These are phyloP conservation scores for Pachypeltis micranthus DNA, from an alignment of 1,140 invertebrate genomes.

Conservation along the genomic window DNA sequence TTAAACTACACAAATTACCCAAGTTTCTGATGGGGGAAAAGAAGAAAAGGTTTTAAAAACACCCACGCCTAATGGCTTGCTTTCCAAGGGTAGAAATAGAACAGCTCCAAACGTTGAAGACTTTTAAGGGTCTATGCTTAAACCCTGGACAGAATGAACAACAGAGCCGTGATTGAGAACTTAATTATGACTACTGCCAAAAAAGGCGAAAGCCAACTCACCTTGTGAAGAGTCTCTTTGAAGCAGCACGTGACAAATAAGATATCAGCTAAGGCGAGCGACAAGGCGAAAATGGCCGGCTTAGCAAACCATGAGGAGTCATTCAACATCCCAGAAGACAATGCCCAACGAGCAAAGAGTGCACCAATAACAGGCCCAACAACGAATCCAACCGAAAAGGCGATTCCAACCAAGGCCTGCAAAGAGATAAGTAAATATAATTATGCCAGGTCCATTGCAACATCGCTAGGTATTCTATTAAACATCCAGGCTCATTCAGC, in stretches of 20 bases:
- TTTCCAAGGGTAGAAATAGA: no score
- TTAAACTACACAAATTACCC: no score
- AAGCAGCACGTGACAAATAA: slow-evolving; percentile 62
- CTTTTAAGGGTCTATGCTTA: no score
- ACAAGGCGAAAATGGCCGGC: slow-evolving; percentile 77
- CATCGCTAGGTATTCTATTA: no score
- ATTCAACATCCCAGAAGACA: slow-evolving; percentile 26
- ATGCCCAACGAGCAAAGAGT: slow-evolving; percentile 64
- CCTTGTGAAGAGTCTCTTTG: slow-evolving; percentile 72
- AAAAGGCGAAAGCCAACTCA: slow-evolving; percentile 31
- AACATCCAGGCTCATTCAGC: no score
- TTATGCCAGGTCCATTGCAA: no score
- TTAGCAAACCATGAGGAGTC: slow-evolving; percentile 59
- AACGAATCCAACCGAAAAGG: slow-evolving; percentile 95
- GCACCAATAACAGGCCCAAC: slow-evolving; percentile 91
- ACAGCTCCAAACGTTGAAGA: no score
- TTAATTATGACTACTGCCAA: background rate
- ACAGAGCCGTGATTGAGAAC: background rate
- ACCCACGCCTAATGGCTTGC: no score
- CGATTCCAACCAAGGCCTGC: slow-evolving; percentile 88
- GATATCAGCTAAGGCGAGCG: slow-evolving; percentile 65
- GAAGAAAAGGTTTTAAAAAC: no score
- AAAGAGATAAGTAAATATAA: no score
- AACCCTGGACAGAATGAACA: no score
- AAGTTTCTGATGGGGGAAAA: no score